phyloP scores from a whole-genome alignment of 2,888 invertebrate genomes.

The Cantharis rufa region DNA sequence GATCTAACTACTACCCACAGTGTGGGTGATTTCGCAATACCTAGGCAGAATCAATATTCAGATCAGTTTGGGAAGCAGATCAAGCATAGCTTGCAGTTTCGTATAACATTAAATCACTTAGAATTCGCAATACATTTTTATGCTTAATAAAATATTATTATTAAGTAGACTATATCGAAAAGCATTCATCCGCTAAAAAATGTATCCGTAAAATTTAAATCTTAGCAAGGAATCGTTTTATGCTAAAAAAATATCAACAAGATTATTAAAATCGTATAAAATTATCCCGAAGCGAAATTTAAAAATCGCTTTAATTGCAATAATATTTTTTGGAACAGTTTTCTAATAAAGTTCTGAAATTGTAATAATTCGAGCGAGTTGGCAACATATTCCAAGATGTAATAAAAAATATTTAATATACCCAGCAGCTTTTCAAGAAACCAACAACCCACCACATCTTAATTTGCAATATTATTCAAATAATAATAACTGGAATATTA shows the following conservation, averaged over 20 bases:
- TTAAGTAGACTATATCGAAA: not conserved
- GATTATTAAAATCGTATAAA: not conserved
- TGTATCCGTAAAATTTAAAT: not conserved
- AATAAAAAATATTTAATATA: not conserved
- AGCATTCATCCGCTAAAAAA: not conserved
- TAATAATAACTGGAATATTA: not conserved
- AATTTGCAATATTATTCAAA: not conserved
- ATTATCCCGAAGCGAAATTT: not conserved
- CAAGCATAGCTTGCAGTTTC: too few relatives aligned
- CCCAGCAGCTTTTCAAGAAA: not conserved
- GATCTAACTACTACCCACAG: too few relatives aligned
- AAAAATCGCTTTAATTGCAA: not conserved
- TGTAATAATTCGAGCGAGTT: not conserved
- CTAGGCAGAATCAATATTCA: too few relatives aligned
- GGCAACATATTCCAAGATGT: not conserved
- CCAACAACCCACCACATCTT: not conserved
- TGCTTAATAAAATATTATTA: not conserved
- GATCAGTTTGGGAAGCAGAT: too few relatives aligned
- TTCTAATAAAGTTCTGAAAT: not conserved
- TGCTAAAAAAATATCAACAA: not conserved
- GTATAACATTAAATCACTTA: too few relatives aligned
- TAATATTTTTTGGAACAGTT: not conserved
- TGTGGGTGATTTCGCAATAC: too few relatives aligned
- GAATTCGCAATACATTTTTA: too few relatives aligned
- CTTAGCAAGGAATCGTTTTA: not conserved